A percentile compares a stretch with the other conserved stretches of the same genome.
Evolutionary conservation across 2,113 vertebrate species (phyloP).

Genomic region (Malaclemys terrapin): DNA sequence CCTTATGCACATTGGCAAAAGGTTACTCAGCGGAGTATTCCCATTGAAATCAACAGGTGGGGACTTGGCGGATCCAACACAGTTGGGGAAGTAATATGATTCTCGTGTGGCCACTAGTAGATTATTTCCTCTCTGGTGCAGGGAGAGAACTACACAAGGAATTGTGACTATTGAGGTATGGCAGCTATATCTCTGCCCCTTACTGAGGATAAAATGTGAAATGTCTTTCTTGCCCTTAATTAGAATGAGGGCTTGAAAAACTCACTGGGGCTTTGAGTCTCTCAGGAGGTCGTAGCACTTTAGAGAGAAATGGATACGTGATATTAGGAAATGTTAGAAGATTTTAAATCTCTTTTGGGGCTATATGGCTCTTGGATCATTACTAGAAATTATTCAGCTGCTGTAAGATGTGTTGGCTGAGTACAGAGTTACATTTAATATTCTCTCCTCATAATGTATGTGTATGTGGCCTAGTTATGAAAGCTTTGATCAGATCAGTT

Average conservation of each 20-base stretch:
- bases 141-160: not conserved
- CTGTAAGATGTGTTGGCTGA: not conserved
- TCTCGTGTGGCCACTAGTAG: not conserved
- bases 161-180: not conserved
- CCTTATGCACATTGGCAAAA: not conserved
- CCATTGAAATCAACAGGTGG: not conserved
- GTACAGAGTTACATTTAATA: not conserved
- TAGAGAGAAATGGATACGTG: not conserved
- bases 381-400: not conserved
- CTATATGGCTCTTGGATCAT: not conserved
- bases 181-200: not conserved
- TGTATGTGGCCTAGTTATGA: not conserved
- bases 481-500: not conserved
- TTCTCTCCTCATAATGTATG: not conserved
- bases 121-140: not conserved
- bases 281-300: not conserved
- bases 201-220: not conserved
- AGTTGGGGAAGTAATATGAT: not conserved
- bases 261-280: not conserved
- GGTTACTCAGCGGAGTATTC: not conserved
- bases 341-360: not conserved
- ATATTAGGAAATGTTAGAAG: not conserved
- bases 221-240: not conserved
- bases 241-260: not conserved
- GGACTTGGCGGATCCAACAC: not conserved